A percentile compares a stretch with the other conserved stretches of the same genome.
Evolutionary conservation across 1,140 invertebrate species (phyloP).

Genomic region (Theocolax elegans): DNA sequence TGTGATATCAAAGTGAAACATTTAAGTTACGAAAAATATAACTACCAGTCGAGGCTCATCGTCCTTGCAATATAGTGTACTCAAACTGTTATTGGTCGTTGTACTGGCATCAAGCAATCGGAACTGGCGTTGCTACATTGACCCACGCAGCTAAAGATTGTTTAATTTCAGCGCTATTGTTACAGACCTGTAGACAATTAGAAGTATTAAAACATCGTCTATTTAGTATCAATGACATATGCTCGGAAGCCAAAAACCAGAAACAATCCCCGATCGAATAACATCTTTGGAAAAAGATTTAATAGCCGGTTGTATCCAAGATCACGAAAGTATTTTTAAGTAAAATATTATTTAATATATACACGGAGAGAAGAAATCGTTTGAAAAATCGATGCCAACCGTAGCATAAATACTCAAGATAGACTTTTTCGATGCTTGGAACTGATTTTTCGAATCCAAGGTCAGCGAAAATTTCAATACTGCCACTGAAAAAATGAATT

Average conservation of each 20-base stretch:
- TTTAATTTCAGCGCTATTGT: slow-evolving; percentile 22
- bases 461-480: too few species aligned
- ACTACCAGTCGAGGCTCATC: slow-evolving; percentile 24
- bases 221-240: not conserved
- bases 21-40: not conserved
- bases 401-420: too few species aligned
- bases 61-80: slow-evolving; percentile 11
- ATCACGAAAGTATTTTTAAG: slow-evolving; percentile 40
- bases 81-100: slow-evolving; percentile 24
- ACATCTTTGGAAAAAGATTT: not conserved
- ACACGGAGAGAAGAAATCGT: too few species aligned
- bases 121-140: slow-evolving; percentile 25
- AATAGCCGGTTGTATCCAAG: slow-evolving; percentile 13
- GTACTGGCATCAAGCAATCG: slow-evolving; percentile 31
- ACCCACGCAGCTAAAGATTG: slow-evolving; percentile 34
- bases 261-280: not conserved
- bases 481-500: too few species aligned
- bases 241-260: not conserved
- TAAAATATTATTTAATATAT: slow-evolving; percentile 1
- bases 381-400: too few species aligned
- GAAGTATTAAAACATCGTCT: slow-evolving; percentile 27
- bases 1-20: too few species aligned
- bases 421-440: too few species aligned
- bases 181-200: slow-evolving; percentile 31
- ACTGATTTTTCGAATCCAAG: too few species aligned